A percentile compares a stretch with the other conserved stretches of the same genome.
These are phyloP conservation scores for Drosophila sulfurigaster DNA, from an alignment of 1,140 invertebrate genomes.

Conservation along the genomic window DNA sequence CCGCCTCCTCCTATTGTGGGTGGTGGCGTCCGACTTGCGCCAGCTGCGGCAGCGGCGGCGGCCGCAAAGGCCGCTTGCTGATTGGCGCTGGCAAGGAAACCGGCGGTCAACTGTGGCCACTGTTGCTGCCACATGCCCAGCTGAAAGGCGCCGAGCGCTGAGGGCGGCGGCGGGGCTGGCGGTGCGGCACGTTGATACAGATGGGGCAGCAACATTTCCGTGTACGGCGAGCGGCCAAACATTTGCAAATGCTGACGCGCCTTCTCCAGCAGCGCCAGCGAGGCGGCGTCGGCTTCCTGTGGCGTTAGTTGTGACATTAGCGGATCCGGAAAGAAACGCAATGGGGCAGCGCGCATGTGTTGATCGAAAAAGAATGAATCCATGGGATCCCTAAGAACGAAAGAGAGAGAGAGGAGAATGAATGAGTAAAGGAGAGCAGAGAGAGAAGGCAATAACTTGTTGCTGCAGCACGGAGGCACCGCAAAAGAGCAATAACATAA, in stretches of 20 bases:
- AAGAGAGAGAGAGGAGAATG: not conserved
- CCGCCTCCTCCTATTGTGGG: slow-evolving; percentile 18
- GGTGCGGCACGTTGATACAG: slow-evolving; percentile 75
- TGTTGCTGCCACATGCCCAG: slow-evolving; percentile 84
- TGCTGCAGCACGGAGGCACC: slow-evolving; percentile 44
- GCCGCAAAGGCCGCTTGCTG: slow-evolving; percentile 75
- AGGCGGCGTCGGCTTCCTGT: slow-evolving; percentile 87
- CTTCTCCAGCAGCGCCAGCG: slow-evolving; percentile 87
- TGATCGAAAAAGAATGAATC: slow-evolving; percentile 89
- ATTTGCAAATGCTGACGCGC: slow-evolving; percentile 87
- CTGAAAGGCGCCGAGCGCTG: slow-evolving; percentile 79
- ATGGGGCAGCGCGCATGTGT: slow-evolving; percentile 87
- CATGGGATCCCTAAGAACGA: slow-evolving; percentile 87
- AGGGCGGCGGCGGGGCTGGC: slow-evolving; percentile 48
- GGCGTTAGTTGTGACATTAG: slow-evolving; percentile 85
- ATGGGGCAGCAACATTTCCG: slow-evolving; percentile 83
- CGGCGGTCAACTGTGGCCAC: slow-evolving; percentile 83
- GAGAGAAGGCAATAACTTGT: slow-evolving; percentile 27
- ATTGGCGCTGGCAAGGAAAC: slow-evolving; percentile 81
- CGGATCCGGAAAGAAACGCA: slow-evolving; percentile 87
- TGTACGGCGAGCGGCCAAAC: slow-evolving; percentile 86
- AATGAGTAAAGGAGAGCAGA: not conserved
- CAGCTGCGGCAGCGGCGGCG: slow-evolving; percentile 70
- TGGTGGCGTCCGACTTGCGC: slow-evolving; percentile 70
- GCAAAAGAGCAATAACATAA: slow-evolving; percentile 68